These are phyloP conservation scores for Hyposoter dolosus DNA, from an alignment of 2,888 invertebrate genomes.

Conservation along the genomic window DNA sequence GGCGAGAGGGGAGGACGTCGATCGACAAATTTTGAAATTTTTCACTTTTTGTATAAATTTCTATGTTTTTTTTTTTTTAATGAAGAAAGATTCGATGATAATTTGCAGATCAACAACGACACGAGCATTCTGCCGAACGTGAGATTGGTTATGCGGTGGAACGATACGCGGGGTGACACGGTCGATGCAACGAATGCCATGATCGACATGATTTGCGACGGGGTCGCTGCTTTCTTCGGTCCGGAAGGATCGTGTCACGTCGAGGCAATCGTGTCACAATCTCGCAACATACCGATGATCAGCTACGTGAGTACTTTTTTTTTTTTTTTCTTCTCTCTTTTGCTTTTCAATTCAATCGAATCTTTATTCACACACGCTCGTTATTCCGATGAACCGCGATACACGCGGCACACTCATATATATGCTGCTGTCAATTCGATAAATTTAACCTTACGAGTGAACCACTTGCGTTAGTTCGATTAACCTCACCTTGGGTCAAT, in stretches of 20 bases:
- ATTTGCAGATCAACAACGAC: conserved; percentile 90
- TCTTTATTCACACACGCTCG: background rate
- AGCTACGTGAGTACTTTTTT: conserved; percentile 93
- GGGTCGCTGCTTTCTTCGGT: conserved; percentile 97
- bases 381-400: background rate
- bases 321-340: background rate
- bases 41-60: background rate
- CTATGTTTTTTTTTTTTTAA: background rate
- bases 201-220: conserved; percentile 96
- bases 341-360: background rate
- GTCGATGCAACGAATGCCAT: conserved; percentile 93
- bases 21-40: background rate
- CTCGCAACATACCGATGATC: conserved; percentile 98
- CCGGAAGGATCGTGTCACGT: conserved; percentile 97
- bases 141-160: conserved; percentile 90
- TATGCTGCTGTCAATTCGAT: background rate
- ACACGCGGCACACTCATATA: background rate
- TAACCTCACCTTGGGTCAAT: conserved; percentile 41
- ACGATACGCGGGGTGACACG: conserved; percentile 94
- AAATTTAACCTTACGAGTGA: background rate
- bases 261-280: conserved; percentile 97
- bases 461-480: conserved; percentile 40
- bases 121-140: conserved; percentile 90
- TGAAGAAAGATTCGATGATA: background rate
- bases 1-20: background rate